Evolutionary conservation across 2,113 vertebrate species (phyloP).

Genomic region (Sisor rabdophorus): DNA sequence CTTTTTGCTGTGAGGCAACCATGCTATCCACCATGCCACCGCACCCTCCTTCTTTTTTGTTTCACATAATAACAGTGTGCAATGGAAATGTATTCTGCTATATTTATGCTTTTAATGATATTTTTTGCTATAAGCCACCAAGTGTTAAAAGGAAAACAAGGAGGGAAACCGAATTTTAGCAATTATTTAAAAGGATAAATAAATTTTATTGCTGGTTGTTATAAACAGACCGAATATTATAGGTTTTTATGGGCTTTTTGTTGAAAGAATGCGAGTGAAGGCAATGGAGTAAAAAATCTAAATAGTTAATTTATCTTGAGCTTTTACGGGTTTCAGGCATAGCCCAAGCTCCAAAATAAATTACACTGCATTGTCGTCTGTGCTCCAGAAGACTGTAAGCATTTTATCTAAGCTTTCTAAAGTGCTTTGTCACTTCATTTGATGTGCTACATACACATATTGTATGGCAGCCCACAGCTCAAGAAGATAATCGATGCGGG

Average conservation of each 20-base stretch:
- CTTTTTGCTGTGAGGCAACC: too few species aligned
- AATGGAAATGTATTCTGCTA: neutral
- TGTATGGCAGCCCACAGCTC: conserved; percentile 16
- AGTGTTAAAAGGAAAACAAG: too few species aligned
- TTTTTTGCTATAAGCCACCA: conserved; percentile 6
- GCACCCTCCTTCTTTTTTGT: too few species aligned
- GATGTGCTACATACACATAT: conserved; percentile 20
- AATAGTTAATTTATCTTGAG: conserved; percentile 5
- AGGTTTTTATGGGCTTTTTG: conserved; percentile 11
- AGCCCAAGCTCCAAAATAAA: neutral
- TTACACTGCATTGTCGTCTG: neutral
- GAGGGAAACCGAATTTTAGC: conserved; percentile 16
- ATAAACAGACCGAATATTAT: conserved; percentile 35
- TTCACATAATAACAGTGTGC: too few species aligned
- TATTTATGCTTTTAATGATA: neutral
- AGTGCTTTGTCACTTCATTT: conserved; percentile 29
- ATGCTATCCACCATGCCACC: too few species aligned
- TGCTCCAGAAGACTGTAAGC: neutral
- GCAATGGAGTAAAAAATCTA: neutral
- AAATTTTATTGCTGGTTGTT: conserved; percentile 32
- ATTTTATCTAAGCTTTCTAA: conserved; percentile 1
- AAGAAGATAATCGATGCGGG: conserved; percentile 18
- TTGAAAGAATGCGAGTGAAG: neutral
- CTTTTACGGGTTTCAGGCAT: conserved; percentile 17
- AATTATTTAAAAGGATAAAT: conserved; percentile 26